phyloP scores from a whole-genome alignment of 2,113 vertebrate species.

The Pholis gunnellus region DNA sequence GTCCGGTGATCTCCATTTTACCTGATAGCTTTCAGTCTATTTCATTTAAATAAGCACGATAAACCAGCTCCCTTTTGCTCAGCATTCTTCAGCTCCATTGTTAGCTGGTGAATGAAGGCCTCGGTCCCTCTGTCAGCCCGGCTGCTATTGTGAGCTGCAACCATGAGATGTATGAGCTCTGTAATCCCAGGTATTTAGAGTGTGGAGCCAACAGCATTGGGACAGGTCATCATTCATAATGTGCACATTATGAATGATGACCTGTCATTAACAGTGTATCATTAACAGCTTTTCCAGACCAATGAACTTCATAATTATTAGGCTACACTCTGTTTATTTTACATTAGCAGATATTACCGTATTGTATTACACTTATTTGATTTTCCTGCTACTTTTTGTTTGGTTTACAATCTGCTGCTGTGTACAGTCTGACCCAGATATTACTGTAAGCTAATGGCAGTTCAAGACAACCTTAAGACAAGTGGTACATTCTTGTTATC shows the following conservation, averaged over 20 bases:
- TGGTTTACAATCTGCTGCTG: slow-evolving; percentile 16
- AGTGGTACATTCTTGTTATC: background rate
- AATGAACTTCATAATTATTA: background rate
- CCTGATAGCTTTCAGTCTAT: background rate
- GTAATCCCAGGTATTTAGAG: slow-evolving; percentile 28
- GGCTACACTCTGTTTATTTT: background rate
- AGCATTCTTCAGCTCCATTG: background rate
- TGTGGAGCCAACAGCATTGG: slow-evolving; percentile 3
- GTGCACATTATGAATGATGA: no score
- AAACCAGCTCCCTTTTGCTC: background rate
- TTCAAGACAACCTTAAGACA: background rate
- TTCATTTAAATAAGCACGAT: background rate
- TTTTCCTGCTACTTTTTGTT: background rate
- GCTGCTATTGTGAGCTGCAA: slow-evolving; percentile 18
- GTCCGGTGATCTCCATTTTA: background rate
- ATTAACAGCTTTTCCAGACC: slow-evolving; percentile 28
- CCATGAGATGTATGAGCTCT: slow-evolving; percentile 35
- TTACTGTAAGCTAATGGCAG: background rate
- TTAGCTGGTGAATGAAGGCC: background rate
- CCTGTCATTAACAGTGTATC: no score
- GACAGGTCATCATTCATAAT: slow-evolving; percentile 22
- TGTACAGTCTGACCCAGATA: slow-evolving; percentile 12
- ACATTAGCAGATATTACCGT: background rate
- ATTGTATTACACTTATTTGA: no score
- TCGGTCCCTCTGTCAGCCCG: background rate